Evolutionary conservation across 2,888 invertebrate species (phyloP).

Genomic region (Chrysomela aeneicollis): DNA sequence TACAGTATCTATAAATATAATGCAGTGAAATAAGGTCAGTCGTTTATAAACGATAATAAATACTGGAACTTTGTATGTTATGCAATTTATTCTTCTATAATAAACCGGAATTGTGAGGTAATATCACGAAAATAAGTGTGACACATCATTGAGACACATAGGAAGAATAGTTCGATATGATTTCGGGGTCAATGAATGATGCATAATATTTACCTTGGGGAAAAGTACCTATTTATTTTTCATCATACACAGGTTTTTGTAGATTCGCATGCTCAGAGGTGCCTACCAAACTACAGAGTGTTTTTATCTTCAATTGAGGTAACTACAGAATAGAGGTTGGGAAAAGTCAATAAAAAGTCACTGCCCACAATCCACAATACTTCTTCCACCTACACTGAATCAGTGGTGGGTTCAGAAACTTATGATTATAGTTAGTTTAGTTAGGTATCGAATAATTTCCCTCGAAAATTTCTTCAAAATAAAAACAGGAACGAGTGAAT

Average conservation of each 20-base stretch:
- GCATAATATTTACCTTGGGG: constrained; percentile 10
- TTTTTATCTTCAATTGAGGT: too few relatives aligned
- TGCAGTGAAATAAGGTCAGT: constrained; percentile 35
- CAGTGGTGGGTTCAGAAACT: too few relatives aligned
- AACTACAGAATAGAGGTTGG: neutral
- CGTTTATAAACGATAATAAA: constrained; percentile 29
- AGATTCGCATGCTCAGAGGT: too few relatives aligned
- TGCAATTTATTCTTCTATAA: constrained; percentile 31
- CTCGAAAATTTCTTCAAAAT: too few relatives aligned
- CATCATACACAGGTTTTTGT: too few relatives aligned
- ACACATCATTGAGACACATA: constrained; percentile 33
- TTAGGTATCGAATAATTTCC: too few relatives aligned
- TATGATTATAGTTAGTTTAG: too few relatives aligned
- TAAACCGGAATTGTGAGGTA: constrained; percentile 44
- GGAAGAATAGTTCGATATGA: constrained; percentile 32
- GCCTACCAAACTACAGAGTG: too few relatives aligned
- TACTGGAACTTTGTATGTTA: constrained; percentile 28
- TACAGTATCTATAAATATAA: neutral
- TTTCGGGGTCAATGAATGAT: too few relatives aligned
- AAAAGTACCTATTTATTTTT: too few relatives aligned
- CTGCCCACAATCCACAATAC: neutral
- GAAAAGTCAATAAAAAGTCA: neutral
- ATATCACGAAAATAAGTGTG: constrained; percentile 48
- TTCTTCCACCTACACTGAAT: neutral
- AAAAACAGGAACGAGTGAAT: too few relatives aligned